Base-by-base conservation (phyloP, 2,797 vertebrate genomes). In the Sebastes vulpes region DNA sequence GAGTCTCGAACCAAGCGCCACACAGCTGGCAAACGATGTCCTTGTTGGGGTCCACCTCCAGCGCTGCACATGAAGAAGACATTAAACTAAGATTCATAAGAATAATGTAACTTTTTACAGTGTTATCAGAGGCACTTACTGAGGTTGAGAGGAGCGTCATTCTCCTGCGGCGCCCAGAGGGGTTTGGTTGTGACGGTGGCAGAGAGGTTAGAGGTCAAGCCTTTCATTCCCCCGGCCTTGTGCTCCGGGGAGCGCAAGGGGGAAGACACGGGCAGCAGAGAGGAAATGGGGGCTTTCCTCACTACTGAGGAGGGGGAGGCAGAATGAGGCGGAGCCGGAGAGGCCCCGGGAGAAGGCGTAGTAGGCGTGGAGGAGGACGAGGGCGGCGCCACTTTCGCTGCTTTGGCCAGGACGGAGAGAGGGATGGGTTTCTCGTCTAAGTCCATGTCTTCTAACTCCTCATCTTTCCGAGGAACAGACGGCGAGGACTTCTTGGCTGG, bases 1-100 rank as follows among this genome's bases (percentile, higher is more conserved):
- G 96, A 20, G 98, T 98, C 95, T 98, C 98, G 81, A 98, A 98
- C 97, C 98, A 98, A 84, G 97, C 98, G 28, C 97, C 98, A 1
- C 98, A 98, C 90, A 98, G 95, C 95, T 97, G 97, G 85, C 97
- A 98, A 78, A 97, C 97, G 57, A 97, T 97, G 95, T 98, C 97
- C 94, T 97, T 97, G 94, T 92, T 95, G 88, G 97, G 94, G 83
- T 98, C 97, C 87, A 96, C 95, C 81, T 98, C 97, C 92, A 98
- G 93, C 46, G 97, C 97, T 97, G 95, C 90, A 61, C 29, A 54
- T 3, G 12, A 26, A 61, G 23, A 69, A 53, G 14, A 31, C 46
- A 52, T 1, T 21, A 9, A 14, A 68, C 1, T 29, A 1, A 65
- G 7, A 68, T 31, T 12, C 5, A 56, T 3, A 18, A 29, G 4